These are phyloP conservation scores for Volucella inflata DNA, from an alignment of 2,888 invertebrate genomes.

Conservation along the genomic window DNA sequence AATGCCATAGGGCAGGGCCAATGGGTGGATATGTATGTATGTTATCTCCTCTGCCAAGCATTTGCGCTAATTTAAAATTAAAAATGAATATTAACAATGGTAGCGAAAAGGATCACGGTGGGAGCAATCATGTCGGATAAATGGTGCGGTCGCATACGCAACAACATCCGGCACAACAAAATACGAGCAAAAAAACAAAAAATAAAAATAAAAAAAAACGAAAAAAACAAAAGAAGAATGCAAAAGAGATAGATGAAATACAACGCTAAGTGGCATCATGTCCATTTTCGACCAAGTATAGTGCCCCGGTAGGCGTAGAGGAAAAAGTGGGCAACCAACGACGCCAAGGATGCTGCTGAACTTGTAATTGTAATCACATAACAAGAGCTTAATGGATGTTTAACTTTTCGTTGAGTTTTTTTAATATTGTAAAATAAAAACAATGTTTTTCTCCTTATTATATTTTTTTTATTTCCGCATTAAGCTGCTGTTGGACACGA, in stretches of 20 bases:
- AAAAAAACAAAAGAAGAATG: slow-evolving; percentile 11
- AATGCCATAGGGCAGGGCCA: slow-evolving; percentile 27
- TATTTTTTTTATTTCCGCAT: slow-evolving; percentile 45
- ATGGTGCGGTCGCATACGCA: slow-evolving; percentile 49
- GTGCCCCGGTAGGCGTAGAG: background rate
- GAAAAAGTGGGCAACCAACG: slow-evolving; percentile 1
- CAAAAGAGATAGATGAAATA: slow-evolving; percentile 21
- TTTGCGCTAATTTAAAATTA: slow-evolving; percentile 69
- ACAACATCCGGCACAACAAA: slow-evolving; percentile 12
- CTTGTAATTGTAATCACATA: slow-evolving; percentile 72
- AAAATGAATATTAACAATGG: slow-evolving; percentile 72
- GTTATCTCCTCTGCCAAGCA: slow-evolving; percentile 63
- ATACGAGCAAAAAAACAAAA: slow-evolving; percentile 1
- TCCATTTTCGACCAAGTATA: background rate
- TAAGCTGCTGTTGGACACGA: slow-evolving; percentile 28
- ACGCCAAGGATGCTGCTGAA: slow-evolving; percentile 47
- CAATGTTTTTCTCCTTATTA: background rate
- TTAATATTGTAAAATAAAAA: too few species aligned
- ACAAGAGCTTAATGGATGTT: slow-evolving; percentile 71
- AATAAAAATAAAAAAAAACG: background rate
- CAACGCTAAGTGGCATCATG: slow-evolving; percentile 52
- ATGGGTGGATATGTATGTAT: background rate
- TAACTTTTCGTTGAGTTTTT: slow-evolving; percentile 47
- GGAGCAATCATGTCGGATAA: slow-evolving; percentile 40
- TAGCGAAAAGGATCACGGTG: slow-evolving; percentile 37